Percentiles rank a stretch among this genome's conserved stretches.
Evolutionary conservation across 2,888 invertebrate species (phyloP).

Genomic region (Ochropleura plecta): DNA sequence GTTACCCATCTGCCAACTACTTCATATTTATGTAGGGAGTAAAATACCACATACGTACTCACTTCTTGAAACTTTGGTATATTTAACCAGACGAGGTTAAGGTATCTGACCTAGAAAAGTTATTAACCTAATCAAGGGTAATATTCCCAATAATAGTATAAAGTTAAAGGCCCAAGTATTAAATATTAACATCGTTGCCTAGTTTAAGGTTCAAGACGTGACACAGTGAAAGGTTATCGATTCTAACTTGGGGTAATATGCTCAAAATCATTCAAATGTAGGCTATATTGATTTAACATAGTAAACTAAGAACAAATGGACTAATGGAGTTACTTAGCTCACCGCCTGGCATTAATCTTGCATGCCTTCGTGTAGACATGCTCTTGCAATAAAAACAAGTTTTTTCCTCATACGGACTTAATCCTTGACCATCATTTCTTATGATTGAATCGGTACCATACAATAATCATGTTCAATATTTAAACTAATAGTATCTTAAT

Average conservation of each 20-base stretch:
- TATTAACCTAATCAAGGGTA: slow-evolving; percentile 25
- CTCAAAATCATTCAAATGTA: slow-evolving; percentile 36
- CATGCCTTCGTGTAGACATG: slow-evolving; percentile 54
- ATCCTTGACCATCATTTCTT: slow-evolving; percentile 66
- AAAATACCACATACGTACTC: slow-evolving; percentile 31
- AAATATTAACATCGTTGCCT: slow-evolving; percentile 25
- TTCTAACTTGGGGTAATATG: slow-evolving; percentile 18
- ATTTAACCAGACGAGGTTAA: neutral
- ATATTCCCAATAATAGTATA: slow-evolving; percentile 6
- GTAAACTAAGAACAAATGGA: slow-evolving; percentile 30
- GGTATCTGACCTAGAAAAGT: slow-evolving; percentile 20
- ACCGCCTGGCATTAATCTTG: slow-evolving; percentile 42
- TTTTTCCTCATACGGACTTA: slow-evolving; percentile 61
- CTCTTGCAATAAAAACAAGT: slow-evolving; percentile 54
- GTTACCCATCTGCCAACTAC: slow-evolving; percentile 47
- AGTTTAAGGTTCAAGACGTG: slow-evolving; percentile 30
- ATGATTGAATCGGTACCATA: slow-evolving; percentile 46
- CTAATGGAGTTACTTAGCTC: slow-evolving; percentile 39
- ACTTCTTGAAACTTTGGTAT: slow-evolving; percentile 1
- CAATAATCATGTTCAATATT: slow-evolving; percentile 19
- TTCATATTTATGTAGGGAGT: slow-evolving; percentile 21
- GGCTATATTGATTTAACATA: slow-evolving; percentile 32
- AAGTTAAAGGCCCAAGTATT: slow-evolving; percentile 25
- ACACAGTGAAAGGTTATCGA: slow-evolving; percentile 47
- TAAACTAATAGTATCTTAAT: neutral